Evolutionary conservation across 1,140 invertebrate genomes (phyloP), one percentile per base, ranked within the genome.

Genomic region (Brachionus plicatilis): DNA sequence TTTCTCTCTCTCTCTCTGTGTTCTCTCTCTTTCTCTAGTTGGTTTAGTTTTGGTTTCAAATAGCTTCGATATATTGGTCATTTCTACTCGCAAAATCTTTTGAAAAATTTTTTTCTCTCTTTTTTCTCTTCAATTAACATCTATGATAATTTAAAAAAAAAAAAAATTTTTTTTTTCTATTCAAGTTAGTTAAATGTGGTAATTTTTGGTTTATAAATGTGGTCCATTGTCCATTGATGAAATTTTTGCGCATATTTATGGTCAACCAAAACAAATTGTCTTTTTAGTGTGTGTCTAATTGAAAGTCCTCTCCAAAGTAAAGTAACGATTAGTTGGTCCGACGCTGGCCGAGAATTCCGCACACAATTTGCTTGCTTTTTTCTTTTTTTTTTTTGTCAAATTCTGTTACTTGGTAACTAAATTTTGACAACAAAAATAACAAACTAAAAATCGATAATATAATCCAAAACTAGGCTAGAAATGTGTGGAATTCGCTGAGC

Each of bases 151-250:
- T 37, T 41, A 7, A 0, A 45, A 5, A 45, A 75, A 43, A 72
- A 17, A 8, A 24, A n/a, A n/a, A n/a, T n/a, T 75, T 43, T 75
- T 43, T 43, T 45, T 70, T n/a, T 43, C 5, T 17, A 14, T 76
- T 76, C 50, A 12, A 76, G 72, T 76, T 76, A 76, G 72, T 76
- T 76, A 76, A 76, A 76, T 76, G 72, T 76, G 72, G 43, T 76
- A 76, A 76, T 76, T 76, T 76, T 76, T 50, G 43, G 43, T 76
- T 75, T 37, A 50, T 50, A 76, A 76, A 76, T 76, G 72, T 76
- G 72, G 72, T 76, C 72, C 72, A 50, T 76, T 76, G 72, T 76
- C 72, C 7, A 50, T 47, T 76, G 43, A 47, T 76, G 45, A 76
- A 43, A 43, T 75, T 43, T 17, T 75, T 43, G 20, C 72, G 45